Evolutionary conservation across 1,140 invertebrate genomes (phyloP).

Genomic region (Portunus trituberculatus): DNA sequence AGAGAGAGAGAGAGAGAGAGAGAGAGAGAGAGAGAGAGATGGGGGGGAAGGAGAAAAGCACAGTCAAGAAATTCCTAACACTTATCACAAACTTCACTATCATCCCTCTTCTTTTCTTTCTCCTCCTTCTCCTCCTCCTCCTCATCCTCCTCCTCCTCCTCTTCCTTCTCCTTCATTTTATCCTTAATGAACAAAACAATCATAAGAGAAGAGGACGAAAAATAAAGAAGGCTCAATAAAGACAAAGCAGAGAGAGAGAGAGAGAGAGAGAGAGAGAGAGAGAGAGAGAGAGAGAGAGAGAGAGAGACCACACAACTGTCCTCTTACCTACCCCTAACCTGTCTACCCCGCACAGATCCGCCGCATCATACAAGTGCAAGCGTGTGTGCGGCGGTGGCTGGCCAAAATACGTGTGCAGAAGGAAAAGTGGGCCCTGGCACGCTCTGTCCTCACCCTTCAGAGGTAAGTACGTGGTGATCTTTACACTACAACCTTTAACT

Average conservation of each 20-base stretch:
- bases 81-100: no score
- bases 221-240: no score
- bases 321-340: neutral
- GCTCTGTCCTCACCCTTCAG: conserved; percentile 86
- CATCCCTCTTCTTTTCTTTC: no score
- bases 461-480: conserved; percentile 81
- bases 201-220: neutral
- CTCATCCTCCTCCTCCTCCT: no score
- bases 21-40: neutral
- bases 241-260: no score
- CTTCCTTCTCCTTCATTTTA: no score
- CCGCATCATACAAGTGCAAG: conserved; percentile 83
- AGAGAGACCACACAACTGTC: no score
- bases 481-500: neutral
- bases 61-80: no score
- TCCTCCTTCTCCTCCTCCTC: no score
- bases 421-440: conserved; percentile 83
- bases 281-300: neutral
- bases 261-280: neutral
- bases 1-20: neutral
- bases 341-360: conserved; percentile 81
- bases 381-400: conserved; percentile 84
- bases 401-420: conserved; percentile 82
- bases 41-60: neutral
- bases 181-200: no score